A percentile compares a stretch with the other conserved stretches of the same genome.
These are phyloP conservation scores for Gopherus flavomarginatus DNA, from an alignment of 2,113 vertebrate genomes.

Conservation along the genomic window DNA sequence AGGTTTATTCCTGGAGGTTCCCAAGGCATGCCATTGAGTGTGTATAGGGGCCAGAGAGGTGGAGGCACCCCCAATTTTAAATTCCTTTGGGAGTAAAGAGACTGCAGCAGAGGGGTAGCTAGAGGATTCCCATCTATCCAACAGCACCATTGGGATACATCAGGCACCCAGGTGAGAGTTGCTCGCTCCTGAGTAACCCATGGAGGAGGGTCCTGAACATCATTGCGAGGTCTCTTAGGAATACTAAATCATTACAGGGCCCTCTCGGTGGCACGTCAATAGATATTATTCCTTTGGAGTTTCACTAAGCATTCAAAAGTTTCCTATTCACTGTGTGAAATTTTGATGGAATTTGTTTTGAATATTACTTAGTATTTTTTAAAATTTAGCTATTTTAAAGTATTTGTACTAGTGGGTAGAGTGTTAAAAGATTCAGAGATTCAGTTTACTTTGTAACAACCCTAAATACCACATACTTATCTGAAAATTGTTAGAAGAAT, in stretches of 20 bases:
- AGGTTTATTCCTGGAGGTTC: too few species aligned
- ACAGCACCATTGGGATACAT: too few species aligned
- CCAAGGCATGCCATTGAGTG: too few species aligned
- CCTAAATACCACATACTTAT: neutral
- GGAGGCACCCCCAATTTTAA: too few species aligned
- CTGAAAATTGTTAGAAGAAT: neutral
- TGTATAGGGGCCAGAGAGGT: too few species aligned
- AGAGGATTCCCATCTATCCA: too few species aligned
- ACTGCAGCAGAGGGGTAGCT: too few species aligned
- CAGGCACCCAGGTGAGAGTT: too few species aligned
- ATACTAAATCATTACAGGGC: neutral
- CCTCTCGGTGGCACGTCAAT: neutral
- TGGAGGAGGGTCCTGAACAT: neutral
- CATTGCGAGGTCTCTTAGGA: neutral
- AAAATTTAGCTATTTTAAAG: neutral
- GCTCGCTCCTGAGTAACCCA: too few species aligned
- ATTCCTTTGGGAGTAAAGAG: too few species aligned
- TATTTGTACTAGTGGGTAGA: neutral
- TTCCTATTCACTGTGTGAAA: neutral
- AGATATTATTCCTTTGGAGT: neutral
- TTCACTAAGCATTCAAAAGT: neutral
- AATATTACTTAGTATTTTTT: neutral
- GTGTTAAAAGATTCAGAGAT: neutral
- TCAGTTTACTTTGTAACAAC: accelerated
- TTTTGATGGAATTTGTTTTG: neutral